Evolutionary conservation across 1,140 invertebrate species (phyloP).

Genomic region (Hyposmocoma kahamanoa): DNA sequence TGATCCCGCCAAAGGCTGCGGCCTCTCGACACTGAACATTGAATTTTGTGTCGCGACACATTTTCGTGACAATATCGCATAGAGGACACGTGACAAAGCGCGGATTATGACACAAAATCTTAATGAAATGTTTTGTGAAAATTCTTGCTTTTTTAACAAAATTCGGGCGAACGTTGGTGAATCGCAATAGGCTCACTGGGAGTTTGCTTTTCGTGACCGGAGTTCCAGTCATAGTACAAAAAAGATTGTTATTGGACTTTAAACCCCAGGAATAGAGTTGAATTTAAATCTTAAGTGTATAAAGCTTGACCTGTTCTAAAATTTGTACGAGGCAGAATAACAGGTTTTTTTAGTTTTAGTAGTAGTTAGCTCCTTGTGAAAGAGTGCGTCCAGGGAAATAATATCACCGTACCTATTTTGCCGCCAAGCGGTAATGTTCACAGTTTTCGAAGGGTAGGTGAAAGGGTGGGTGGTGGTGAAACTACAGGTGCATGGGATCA

Average conservation of each 20-base stretch:
- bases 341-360: no score
- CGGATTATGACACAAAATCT: neutral
- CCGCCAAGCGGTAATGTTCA: no score
- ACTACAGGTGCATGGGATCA: no score
- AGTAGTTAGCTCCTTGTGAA: no score
- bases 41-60: slow-evolving; percentile 38
- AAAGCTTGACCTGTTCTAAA: no score
- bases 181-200: neutral
- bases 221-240: neutral
- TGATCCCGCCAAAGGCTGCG: slow-evolving; percentile 23
- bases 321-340: no score
- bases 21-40: slow-evolving; percentile 37
- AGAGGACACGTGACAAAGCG: neutral
- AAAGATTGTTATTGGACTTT: neutral
- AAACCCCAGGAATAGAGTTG: neutral
- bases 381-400: no score
- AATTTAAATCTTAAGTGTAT: neutral
- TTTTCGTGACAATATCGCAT: slow-evolving; percentile 23
- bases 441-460: no score
- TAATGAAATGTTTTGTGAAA: neutral
- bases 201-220: neutral
- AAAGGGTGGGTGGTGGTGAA: no score
- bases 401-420: no score
- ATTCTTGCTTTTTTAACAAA: neutral
- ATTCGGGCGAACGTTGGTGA: neutral